Evolutionary conservation across 2,888 invertebrate genomes (phyloP).

Genomic region (Melinopterus prodromus): DNA sequence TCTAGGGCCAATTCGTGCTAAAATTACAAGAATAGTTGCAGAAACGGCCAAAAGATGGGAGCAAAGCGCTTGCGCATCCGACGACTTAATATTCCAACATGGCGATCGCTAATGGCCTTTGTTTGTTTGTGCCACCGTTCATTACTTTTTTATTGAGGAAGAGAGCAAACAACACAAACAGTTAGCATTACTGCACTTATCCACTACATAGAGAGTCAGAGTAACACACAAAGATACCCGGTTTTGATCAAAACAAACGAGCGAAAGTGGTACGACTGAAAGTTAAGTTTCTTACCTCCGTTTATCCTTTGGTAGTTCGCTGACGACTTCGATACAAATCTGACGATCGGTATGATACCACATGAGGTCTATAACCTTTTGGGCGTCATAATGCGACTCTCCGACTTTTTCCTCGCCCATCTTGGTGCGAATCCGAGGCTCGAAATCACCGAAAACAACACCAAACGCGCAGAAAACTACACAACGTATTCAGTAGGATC

Average conservation of each 20-base stretch:
- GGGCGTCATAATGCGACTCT: background rate
- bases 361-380: background rate
- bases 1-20: no score
- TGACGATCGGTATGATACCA: background rate
- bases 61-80: background rate
- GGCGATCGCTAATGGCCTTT: background rate
- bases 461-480: background rate
- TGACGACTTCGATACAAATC: background rate
- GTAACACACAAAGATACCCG: background rate
- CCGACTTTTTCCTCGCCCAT: background rate
- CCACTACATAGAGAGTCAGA: background rate
- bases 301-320: background rate
- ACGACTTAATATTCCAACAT: background rate
- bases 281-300: background rate
- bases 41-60: background rate
- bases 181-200: background rate
- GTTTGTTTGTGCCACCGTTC: background rate
- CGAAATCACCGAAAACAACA: background rate
- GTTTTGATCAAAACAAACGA: background rate
- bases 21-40: background rate
- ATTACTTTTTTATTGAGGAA: background rate
- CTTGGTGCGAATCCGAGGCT: background rate
- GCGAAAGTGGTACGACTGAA: no score
- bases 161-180: background rate
- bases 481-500: background rate